A percentile compares a stretch with the other conserved stretches of the same genome.
These are phyloP conservation scores for Phenganax stokvisi DNA, from an alignment of 92 coral and sea anemone species.

Conservation along the genomic window DNA sequence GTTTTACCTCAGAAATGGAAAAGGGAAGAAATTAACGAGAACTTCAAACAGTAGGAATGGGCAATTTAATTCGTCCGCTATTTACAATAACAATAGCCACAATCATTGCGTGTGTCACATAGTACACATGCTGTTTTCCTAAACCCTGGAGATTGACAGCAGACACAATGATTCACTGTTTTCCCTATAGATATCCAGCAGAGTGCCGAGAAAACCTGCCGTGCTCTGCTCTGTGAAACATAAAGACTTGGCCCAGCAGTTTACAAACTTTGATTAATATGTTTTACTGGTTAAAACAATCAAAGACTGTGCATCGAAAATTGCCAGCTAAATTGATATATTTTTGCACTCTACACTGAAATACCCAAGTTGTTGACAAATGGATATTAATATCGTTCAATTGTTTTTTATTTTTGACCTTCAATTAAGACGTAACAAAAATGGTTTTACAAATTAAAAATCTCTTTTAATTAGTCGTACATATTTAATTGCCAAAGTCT, in stretches of 20 bases:
- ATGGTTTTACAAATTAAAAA: no score
- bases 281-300: slow-evolving; percentile 24
- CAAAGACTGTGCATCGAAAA: slow-evolving; percentile 17
- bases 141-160: slow-evolving; percentile 21
- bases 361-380: background rate
- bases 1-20: no score
- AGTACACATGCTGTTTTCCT: background rate
- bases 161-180: slow-evolving; percentile 14
- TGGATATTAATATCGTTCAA: background rate
- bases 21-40: no score
- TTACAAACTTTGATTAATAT: slow-evolving; percentile 15
- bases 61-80: background rate
- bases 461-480: no score
- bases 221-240: slow-evolving; percentile 24
- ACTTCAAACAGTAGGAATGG: slow-evolving; percentile 5
- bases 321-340: slow-evolving; percentile 9
- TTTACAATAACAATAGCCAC: background rate
- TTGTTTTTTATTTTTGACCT: background rate
- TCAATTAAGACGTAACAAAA: no score
- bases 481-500: no score
- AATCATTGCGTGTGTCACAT: background rate
- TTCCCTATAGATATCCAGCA: background rate
- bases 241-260: slow-evolving; percentile 25
- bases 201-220: slow-evolving; percentile 12
- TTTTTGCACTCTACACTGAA: background rate